Evolutionary conservation across 1,140 invertebrate genomes (phyloP), one percentile per base, ranked within the genome.

Genomic region (Microplitis mediator): DNA sequence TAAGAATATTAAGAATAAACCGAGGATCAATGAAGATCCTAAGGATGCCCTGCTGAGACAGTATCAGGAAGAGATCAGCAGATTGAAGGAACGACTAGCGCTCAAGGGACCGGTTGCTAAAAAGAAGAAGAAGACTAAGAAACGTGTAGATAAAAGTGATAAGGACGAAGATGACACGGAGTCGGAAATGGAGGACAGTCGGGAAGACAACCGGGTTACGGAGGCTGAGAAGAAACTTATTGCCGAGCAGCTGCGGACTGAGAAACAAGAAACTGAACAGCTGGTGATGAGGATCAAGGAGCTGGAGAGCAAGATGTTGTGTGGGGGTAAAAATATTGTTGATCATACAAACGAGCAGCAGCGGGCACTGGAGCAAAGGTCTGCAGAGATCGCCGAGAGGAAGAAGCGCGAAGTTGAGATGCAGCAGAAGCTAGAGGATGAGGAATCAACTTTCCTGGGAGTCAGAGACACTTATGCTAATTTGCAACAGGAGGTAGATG

Each of bases 321-420:
- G 99, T 36, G 98, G 98, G 5, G 98, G 98, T 1, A 98, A 99
- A 86, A 99, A 99, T 88, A 91, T 99, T 6, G 90, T 99, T 61
- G 98, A 99, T 85, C 99, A 99, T 82, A 97, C 97, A 0, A 97
- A 99, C 84, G 91, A 95, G 14, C 97, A 99, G 81, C 95, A 99
- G 77, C 88, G 92, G 73, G 89, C 99, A 5, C 86, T 99, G 5
- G 96, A 98, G 80, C 94, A 96, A 80, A 96, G 95, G n/a, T 92
- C 95, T 3, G 90, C 89, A 6, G 97, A 99, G 83, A 89, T 99
- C 64, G 95, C 98, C 77, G 91, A 93, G 75, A 87, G 95, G 32
- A 92, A 93, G 68, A 90, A 93, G 61, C 93, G 93, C 61, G 97
- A 99, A 83, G 90, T 93, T 69, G 90, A 95, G 72, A 89, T 99